phyloP scores from a whole-genome alignment of 2,797 vertebrate genomes.

The Schizopygopsis malacanthus region DNA sequence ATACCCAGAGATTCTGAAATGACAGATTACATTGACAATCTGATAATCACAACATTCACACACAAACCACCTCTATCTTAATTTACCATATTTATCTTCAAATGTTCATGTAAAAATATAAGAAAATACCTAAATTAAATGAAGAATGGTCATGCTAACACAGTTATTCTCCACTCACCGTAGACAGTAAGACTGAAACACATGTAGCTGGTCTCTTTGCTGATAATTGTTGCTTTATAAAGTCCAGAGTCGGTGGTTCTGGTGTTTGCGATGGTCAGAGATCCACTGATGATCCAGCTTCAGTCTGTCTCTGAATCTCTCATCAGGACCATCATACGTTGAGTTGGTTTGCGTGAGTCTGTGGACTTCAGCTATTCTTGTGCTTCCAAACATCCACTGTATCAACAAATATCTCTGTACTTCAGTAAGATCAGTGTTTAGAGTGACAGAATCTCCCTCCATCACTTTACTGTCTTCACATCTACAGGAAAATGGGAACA shows the following conservation, averaged over 20 bases:
- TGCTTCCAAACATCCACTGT: neutral
- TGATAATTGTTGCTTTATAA: neutral
- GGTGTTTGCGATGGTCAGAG: slow-evolving; percentile 28
- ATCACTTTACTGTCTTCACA: neutral
- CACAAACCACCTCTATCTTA: neutral
- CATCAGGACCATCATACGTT: neutral
- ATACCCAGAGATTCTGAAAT: neutral
- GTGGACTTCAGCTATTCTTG: neutral
- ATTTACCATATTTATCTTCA: neutral
- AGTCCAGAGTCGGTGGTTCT: neutral
- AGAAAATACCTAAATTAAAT: neutral
- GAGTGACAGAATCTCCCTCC: slow-evolving; percentile 19
- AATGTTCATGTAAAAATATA: neutral
- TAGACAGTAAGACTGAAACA: neutral
- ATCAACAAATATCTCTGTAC: neutral
- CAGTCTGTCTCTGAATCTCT: neutral
- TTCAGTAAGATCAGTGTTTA: neutral
- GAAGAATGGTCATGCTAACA: neutral
- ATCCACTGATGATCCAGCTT: neutral
- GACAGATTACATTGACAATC: neutral
- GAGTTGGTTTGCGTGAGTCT: neutral
- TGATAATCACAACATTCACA: neutral
- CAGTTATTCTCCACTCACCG: neutral
- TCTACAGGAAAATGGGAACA: neutral
- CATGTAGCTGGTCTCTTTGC: neutral